A percentile compares a stretch with the other conserved stretches of the same genome.
Evolutionary conservation across 1,140 invertebrate genomes (phyloP).

Genomic region (Drosophila persimilis): DNA sequence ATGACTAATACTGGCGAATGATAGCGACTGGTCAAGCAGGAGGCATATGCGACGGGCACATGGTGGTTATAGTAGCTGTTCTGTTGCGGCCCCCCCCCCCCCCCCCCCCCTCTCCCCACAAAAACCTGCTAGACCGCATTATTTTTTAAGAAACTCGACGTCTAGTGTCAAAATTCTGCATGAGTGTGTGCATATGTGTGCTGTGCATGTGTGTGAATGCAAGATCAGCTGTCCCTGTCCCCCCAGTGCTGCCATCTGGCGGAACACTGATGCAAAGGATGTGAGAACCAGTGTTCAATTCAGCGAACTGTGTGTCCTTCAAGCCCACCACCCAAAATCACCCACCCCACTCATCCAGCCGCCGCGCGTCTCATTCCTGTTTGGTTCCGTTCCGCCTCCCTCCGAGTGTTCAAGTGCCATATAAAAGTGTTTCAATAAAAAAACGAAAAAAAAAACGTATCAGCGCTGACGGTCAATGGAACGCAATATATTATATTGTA

Average conservation of each 20-base stretch:
- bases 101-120: no score
- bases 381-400: constrained; percentile 13
- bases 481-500: constrained; percentile 43
- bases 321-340: constrained; percentile 2
- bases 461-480: constrained; percentile 48
- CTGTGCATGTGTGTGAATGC: constrained; percentile 14
- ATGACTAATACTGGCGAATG: constrained; percentile 21
- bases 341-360: no score
- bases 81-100: no score
- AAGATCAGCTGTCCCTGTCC: constrained; percentile 31
- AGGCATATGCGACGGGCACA: constrained; percentile 41
- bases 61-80: constrained; percentile 41
- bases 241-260: constrained; percentile 6
- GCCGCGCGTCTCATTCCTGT: constrained; percentile 35
- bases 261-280: not conserved
- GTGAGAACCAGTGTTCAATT: no score
- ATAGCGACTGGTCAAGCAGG: constrained; percentile 40
- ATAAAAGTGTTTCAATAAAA: constrained; percentile 8
- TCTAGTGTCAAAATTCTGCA: constrained; percentile 13
- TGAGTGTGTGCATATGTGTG: constrained; percentile 17
- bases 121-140: constrained; percentile 40
- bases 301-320: constrained; percentile 22
- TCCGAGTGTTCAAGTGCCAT: constrained; percentile 24
- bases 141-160: constrained; percentile 17
- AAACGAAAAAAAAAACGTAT: constrained; percentile 24